A percentile compares a stretch with the other conserved stretches of the same genome.
Evolutionary conservation across 2,888 invertebrate species (phyloP).

Genomic region (Netelia melanura): DNA sequence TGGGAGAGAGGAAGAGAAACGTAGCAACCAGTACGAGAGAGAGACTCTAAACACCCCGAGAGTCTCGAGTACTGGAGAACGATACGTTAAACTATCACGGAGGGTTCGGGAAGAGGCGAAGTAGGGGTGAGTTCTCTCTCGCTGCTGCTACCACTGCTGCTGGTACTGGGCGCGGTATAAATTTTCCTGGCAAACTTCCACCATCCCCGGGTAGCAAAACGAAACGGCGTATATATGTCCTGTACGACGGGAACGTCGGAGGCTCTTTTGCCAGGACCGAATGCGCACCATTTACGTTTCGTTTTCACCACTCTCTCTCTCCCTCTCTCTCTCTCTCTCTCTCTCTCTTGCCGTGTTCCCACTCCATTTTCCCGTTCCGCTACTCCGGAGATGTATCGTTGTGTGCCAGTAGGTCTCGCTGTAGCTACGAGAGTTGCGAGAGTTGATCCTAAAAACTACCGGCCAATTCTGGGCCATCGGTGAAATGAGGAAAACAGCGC

Average conservation of each 20-base stretch:
- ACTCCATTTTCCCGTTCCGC: not conserved
- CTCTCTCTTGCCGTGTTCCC: not conserved
- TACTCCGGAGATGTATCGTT: slow-evolving; percentile 41
- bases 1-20: slow-evolving; percentile 1
- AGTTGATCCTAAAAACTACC: slow-evolving; percentile 42
- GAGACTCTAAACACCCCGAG: slow-evolving; percentile 60
- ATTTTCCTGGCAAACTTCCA: slow-evolving; percentile 68
- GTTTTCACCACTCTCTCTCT: slow-evolving; percentile 45
- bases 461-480: slow-evolving; percentile 21
- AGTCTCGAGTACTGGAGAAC: slow-evolving; percentile 49
- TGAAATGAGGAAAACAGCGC: slow-evolving; percentile 1
- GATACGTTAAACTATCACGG: slow-evolving; percentile 67
- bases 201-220: slow-evolving; percentile 18
- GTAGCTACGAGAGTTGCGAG: slow-evolving; percentile 29
- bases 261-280: slow-evolving; percentile 42
- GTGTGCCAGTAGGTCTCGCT: slow-evolving; percentile 43
- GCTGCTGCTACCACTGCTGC: not conserved
- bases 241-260: slow-evolving; percentile 8
- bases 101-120: slow-evolving; percentile 18
- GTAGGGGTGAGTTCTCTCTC: slow-evolving; percentile 2
- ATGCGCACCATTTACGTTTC: slow-evolving; percentile 64
- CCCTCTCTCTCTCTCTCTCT: not conserved
- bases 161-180: slow-evolving; percentile 52
- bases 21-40: slow-evolving; percentile 38
- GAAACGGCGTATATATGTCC: slow-evolving; percentile 14